Conservation (phyloP, 2,113 vertebrate species). For the Lanius ludovicianus region DNA sequence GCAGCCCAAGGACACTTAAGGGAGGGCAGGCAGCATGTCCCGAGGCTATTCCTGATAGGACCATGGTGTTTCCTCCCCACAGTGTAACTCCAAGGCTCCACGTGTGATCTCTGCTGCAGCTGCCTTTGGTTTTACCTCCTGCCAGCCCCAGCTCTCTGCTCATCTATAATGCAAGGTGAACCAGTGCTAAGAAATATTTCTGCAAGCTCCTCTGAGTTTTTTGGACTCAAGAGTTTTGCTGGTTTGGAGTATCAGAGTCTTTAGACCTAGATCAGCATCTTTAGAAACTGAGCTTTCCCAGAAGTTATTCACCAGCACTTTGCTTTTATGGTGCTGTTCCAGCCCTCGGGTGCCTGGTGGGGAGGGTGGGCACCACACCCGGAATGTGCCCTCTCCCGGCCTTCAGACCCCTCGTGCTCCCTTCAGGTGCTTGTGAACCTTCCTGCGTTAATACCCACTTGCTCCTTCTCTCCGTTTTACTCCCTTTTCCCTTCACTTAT, state of each 20-base stretch:
- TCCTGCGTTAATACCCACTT: neutral
- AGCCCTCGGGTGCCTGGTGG: neutral
- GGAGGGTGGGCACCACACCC: rapidly evolving
- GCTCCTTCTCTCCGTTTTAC: neutral
- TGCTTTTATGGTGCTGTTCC: rapidly evolving
- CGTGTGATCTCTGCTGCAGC: neutral
- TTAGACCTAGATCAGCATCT: neutral
- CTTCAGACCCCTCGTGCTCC: neutral
- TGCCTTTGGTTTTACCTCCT: neutral
- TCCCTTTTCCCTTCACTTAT: neutral
- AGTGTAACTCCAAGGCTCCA: neutral
- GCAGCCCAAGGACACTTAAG: rapidly evolving
- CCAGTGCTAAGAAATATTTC: neutral
- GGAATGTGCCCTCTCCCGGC: neutral
- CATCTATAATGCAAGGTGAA: neutral
- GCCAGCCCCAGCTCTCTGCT: neutral
- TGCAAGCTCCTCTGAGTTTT: neutral
- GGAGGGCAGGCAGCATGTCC: neutral
- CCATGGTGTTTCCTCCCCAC: rapidly evolving
- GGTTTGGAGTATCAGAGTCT: neutral
- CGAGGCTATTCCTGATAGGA: rapidly evolving
- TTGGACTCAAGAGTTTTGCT: neutral
- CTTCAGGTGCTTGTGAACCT: rapidly evolving
- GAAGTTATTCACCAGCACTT: neutral
- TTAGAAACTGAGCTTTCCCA: neutral